A percentile compares a stretch with the other conserved stretches of the same genome.
Evolutionary conservation across 2,797 vertebrate genomes (phyloP).

Genomic region (Acropternis orthonyx): DNA sequence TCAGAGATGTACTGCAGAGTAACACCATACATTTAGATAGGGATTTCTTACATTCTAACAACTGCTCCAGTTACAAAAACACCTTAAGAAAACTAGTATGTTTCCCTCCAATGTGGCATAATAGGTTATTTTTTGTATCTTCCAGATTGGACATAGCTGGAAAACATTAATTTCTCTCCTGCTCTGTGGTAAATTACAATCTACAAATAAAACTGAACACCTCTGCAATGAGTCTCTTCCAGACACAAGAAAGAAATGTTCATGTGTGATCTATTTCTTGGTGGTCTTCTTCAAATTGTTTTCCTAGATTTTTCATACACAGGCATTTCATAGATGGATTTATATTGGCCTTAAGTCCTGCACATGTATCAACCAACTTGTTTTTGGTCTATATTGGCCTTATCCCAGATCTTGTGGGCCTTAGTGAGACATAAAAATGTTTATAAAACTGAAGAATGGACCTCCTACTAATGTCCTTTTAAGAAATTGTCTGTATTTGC

Average conservation of each 20-base stretch:
- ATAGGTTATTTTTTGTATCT: neutral
- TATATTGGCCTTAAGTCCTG: constrained; percentile 27
- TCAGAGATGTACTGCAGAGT: neutral
- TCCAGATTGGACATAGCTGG: fast-evolving
- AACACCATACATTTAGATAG: neutral
- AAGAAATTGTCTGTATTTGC: neutral
- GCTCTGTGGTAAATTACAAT: neutral
- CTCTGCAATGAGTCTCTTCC: neutral
- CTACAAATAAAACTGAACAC: neutral
- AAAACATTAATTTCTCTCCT: neutral
- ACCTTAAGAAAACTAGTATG: neutral
- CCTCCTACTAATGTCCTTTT: constrained; percentile 28
- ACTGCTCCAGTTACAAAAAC: neutral
- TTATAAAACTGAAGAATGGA: constrained; percentile 43
- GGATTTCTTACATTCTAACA: neutral
- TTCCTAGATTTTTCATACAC: neutral
- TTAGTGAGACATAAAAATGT: constrained; percentile 2
- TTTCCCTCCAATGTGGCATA: neutral
- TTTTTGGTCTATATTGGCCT: constrained; percentile 36
- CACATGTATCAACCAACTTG: neutral
- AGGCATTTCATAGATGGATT: neutral
- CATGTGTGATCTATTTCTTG: constrained; percentile 14
- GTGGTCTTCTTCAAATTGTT: constrained; percentile 34
- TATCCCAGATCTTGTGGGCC: constrained; percentile 20
- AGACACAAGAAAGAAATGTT: neutral